Evolutionary conservation across 1,140 invertebrate species (phyloP).

Genomic region (Thalassaphorura encarpata): DNA sequence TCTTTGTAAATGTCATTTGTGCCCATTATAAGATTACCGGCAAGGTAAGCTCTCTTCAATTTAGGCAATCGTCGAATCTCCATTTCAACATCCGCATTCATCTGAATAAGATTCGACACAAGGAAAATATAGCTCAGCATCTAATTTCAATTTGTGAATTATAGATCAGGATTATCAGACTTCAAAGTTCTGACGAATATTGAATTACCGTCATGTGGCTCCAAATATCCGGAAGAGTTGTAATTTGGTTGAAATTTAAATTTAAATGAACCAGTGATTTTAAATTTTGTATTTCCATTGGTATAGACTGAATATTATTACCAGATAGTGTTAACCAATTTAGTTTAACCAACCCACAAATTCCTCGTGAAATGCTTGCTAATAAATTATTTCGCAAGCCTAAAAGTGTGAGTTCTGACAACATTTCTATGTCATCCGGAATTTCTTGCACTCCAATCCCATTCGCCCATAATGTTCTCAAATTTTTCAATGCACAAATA

Average conservation of each 20-base stretch:
- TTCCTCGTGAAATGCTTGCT: background rate
- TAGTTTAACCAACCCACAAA: background rate
- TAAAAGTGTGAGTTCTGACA: background rate
- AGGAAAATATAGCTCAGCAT: background rate
- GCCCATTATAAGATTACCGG: too few species aligned
- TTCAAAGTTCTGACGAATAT: background rate
- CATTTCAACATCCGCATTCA: too few species aligned
- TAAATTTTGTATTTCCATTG: background rate
- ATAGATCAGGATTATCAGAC: background rate
- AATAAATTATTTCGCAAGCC: constrained; percentile 1
- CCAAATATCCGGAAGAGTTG: background rate
- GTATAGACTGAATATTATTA: background rate
- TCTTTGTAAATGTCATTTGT: too few species aligned
- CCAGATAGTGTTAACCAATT: background rate
- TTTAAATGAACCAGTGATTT: constrained; percentile 9
- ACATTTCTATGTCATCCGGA: background rate
- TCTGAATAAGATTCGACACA: background rate
- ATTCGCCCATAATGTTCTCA: background rate
- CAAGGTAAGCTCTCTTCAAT: too few species aligned
- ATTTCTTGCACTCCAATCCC: background rate
- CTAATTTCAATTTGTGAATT: background rate
- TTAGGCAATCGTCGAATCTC: too few species aligned
- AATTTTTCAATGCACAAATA: constrained; percentile 1
- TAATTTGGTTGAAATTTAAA: background rate
- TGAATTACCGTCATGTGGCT: background rate